Evolutionary conservation across 2,113 vertebrate species (phyloP).

Genomic region (Hiodon alosoides): DNA sequence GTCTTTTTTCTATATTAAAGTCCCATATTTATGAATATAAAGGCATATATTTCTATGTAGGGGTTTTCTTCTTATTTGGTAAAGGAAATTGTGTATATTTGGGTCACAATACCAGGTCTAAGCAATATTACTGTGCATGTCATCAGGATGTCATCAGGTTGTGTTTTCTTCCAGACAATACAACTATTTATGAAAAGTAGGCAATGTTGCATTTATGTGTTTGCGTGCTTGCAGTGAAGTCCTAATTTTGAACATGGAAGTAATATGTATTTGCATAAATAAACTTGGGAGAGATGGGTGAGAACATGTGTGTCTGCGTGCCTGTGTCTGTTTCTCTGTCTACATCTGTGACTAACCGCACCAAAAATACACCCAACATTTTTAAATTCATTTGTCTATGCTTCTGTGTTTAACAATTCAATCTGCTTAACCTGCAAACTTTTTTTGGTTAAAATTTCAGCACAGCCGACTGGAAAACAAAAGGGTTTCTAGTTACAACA

Average conservation of each 20-base stretch:
- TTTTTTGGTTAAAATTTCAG: conserved; percentile 26
- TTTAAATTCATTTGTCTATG: conserved; percentile 43
- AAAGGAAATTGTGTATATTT: background rate
- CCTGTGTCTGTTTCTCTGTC: conserved; percentile 17
- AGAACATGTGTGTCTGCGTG: conserved; percentile 37
- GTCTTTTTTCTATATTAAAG: conserved; percentile 17
- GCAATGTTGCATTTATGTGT: background rate
- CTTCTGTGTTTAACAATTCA: conserved; percentile 39
- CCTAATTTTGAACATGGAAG: background rate
- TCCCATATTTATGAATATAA: conserved; percentile 7
- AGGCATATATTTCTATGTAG: conserved; percentile 18
- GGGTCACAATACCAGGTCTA: no score
- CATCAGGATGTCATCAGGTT: background rate
- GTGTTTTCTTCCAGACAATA: background rate
- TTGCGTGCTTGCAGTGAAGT: conserved; percentile 7
- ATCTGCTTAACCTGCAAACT: conserved; percentile 30
- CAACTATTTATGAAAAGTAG: background rate
- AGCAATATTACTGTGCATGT: conserved; percentile 14
- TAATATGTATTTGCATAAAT: background rate
- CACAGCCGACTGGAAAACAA: background rate
- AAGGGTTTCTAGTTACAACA: no score
- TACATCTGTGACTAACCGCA: conserved; percentile 16
- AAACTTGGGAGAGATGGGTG: conserved; percentile 50
- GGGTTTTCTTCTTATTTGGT: conserved; percentile 15
- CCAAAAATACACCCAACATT: conserved; percentile 32